Percentiles rank a stretch among this genome's conserved stretches.
Conservation (phyloP, 2,888 invertebrate genomes). For the Polyommatus icarus region DNA sequence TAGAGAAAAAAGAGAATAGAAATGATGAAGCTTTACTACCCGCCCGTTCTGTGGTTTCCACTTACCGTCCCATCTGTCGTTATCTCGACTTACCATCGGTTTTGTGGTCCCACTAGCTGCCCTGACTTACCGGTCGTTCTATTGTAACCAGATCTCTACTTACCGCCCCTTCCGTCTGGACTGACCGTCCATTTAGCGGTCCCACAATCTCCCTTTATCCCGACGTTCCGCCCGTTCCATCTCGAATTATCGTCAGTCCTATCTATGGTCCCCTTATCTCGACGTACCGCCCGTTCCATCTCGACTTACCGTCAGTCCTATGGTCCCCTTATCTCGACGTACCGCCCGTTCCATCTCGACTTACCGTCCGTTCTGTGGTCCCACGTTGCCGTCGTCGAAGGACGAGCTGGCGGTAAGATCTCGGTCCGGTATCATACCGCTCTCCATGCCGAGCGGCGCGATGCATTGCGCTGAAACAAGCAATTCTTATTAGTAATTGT, state of each 20-base stretch:
- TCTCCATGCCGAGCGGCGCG: constrained; percentile 92
- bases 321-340: constrained; percentile 77
- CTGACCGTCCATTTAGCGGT: constrained; percentile 90
- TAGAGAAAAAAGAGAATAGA: neutral
- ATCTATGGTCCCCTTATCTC: neutral
- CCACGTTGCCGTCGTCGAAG: constrained; percentile 91
- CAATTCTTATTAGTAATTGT: neutral
- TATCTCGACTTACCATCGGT: neutral
- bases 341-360: neutral
- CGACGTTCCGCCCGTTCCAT: neutral
- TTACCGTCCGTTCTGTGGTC: constrained; percentile 92
- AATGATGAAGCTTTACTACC: neutral
- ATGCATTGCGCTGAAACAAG: constrained; percentile 87
- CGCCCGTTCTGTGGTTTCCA: neutral
- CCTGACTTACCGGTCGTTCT: constrained; percentile 86
- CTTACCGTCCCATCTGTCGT: neutral
- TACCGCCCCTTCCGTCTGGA: constrained; percentile 70
- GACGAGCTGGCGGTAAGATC: constrained; percentile 92
- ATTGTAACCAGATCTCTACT: constrained; percentile 45
- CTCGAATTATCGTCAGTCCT: neutral
- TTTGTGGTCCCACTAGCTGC: constrained; percentile 85
- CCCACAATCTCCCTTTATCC: constrained; percentile 76
- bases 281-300: neutral
- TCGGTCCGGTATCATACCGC: constrained; percentile 87
- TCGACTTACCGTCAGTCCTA: constrained; percentile 87